Percentiles rank a stretch among this genome's conserved stretches.
Evolutionary conservation across 2,888 invertebrate species (phyloP).

Genomic region (Drosophila subsilvestris): DNA sequence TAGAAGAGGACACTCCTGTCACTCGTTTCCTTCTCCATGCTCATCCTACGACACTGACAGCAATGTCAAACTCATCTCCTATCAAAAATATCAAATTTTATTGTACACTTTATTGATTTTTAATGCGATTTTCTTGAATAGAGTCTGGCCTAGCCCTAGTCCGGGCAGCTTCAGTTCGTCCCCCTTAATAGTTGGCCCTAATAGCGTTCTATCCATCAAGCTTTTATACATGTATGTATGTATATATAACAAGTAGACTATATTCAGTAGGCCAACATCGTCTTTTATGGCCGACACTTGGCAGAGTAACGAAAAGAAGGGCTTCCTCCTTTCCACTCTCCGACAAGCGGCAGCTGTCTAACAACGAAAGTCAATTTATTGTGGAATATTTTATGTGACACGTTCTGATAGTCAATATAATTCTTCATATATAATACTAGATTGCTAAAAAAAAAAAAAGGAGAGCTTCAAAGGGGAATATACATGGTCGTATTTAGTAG

Average conservation of each 20-base stretch:
- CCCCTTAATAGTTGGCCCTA: constrained; percentile 71
- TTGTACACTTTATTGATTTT: constrained; percentile 78
- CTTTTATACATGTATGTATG: constrained; percentile 29
- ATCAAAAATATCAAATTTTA: constrained; percentile 64
- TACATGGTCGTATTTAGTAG: too few relatives aligned
- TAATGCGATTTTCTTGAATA: constrained; percentile 66
- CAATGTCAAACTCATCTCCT: constrained; percentile 38
- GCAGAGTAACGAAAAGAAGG: constrained; percentile 52
- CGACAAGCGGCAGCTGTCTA: constrained; percentile 43
- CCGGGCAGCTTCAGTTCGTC: constrained; percentile 42
- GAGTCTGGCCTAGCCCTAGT: constrained; percentile 37
- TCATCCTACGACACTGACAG: constrained; percentile 17
- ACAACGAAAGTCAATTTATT: constrained; percentile 75
- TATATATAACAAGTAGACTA: constrained; percentile 6
- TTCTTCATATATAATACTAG: constrained; percentile 56
- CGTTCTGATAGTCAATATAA: constrained; percentile 77
- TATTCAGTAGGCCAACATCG: constrained; percentile 49
- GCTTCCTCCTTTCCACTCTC: neutral
- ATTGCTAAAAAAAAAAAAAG: neutral
- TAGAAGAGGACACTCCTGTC: neutral
- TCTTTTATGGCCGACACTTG: constrained; percentile 71
- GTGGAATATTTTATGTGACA: constrained; percentile 79
- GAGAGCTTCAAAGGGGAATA: neutral
- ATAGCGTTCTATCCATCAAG: constrained; percentile 49
- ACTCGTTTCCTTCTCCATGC: neutral